Evolutionary conservation across 2,113 vertebrate species (phyloP).

Genomic region (Entomyzon cyanotis): DNA sequence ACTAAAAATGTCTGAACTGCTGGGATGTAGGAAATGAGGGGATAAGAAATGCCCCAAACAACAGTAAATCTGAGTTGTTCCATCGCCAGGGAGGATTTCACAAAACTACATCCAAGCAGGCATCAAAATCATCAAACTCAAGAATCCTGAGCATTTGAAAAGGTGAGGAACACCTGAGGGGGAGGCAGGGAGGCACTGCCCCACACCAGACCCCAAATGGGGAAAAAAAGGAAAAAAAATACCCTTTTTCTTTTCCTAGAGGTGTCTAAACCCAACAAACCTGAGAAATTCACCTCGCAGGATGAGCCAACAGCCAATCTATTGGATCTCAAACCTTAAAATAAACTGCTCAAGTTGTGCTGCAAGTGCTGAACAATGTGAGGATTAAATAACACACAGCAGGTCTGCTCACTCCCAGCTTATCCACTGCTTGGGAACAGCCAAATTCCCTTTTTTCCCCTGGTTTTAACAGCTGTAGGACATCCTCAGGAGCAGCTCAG

Average conservation of each 20-base stretch:
- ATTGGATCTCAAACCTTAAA: neutral
- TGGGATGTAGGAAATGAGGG: neutral
- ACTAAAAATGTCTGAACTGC: neutral
- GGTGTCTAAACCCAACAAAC: neutral
- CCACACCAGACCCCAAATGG: neutral
- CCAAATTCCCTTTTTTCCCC: fast-evolving
- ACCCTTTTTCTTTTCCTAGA: no score
- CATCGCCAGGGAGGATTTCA: neutral
- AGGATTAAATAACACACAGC: neutral
- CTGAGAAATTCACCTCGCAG: neutral
- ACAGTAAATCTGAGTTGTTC: neutral
- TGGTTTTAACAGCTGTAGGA: neutral
- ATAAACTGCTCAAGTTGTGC: neutral
- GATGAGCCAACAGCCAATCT: neutral
- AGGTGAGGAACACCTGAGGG: neutral
- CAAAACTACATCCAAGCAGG: neutral
- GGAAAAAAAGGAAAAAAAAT: neutral
- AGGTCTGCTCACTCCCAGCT: neutral
- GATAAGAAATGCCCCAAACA: neutral
- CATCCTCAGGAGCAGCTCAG: neutral
- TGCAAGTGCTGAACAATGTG: neutral
- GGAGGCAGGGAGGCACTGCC: neutral
- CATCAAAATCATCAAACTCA: neutral
- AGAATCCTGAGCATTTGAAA: neutral
- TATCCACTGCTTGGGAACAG: neutral